phyloP scores from a whole-genome alignment of 1,140 invertebrate genomes.

The Scaptomyza montana region DNA sequence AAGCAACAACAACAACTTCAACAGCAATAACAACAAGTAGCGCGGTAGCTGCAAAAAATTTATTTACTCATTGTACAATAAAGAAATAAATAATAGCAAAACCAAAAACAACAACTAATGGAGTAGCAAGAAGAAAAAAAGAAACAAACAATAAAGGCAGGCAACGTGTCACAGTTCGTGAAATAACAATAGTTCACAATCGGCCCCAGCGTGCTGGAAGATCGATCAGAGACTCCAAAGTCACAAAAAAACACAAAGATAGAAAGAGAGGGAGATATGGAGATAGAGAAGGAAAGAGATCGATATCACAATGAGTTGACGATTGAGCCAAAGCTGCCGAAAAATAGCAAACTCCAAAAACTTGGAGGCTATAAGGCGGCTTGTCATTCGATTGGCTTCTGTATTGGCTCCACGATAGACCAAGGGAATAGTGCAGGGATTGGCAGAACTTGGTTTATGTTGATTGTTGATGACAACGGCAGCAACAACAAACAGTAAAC shows the following conservation, averaged over 20 bases:
- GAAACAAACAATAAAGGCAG: constrained; percentile 36
- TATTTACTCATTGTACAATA: constrained; percentile 82
- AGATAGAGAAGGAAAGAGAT: constrained; percentile 42
- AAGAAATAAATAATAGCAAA: constrained; percentile 76
- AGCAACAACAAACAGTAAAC: constrained; percentile 1
- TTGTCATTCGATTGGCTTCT: constrained; percentile 80
- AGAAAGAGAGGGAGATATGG: constrained; percentile 13
- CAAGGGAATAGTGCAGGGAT: background rate
- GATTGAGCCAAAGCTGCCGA: constrained; percentile 76
- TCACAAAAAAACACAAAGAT: constrained; percentile 6
- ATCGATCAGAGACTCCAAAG: constrained; percentile 57
- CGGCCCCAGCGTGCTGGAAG: constrained; percentile 69
- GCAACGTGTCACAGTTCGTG: constrained; percentile 81
- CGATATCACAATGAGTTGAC: constrained; percentile 82
- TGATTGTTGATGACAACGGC: constrained; percentile 74
- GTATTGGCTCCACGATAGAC: constrained; percentile 23
- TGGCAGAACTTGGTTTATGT: constrained; percentile 66
- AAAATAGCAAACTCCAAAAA: constrained; percentile 49
- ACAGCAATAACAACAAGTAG: constrained; percentile 42
- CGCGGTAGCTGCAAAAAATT: constrained; percentile 71
- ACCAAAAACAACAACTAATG: constrained; percentile 39
- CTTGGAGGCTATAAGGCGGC: constrained; percentile 48
- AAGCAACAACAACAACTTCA: constrained; percentile 33
- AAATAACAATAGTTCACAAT: constrained; percentile 83
- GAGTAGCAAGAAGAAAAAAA: constrained; percentile 29